phyloP scores from a whole-genome alignment of 2,888 invertebrate genomes.

The Oscheius onirici region DNA sequence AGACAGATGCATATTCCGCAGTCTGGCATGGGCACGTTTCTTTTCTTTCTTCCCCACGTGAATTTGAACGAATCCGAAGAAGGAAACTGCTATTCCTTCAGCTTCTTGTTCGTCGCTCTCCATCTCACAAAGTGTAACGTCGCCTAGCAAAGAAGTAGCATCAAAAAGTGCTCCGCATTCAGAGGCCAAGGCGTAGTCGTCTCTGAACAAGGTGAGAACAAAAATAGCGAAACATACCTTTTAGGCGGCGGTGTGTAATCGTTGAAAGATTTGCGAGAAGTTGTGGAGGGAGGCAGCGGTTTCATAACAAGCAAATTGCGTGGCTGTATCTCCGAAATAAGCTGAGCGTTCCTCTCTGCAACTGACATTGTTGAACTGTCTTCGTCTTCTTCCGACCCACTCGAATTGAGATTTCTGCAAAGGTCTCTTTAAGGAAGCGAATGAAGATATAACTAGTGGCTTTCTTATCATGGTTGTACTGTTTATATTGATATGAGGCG shows the following conservation, averaged over 20 bases:
- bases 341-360: background rate
- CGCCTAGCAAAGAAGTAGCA: background rate
- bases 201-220: background rate
- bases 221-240: background rate
- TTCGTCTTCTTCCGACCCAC: slow-evolving; percentile 12
- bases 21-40: slow-evolving; percentile 38
- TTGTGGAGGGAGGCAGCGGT: background rate
- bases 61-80: slow-evolving; percentile 27
- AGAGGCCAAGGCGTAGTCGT: slow-evolving; percentile 10
- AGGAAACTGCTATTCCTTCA: slow-evolving; percentile 32
- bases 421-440: background rate
- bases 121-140: background rate
- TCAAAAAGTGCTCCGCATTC: slow-evolving; percentile 5
- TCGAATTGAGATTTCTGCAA: background rate
- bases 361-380: background rate
- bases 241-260: slow-evolving; percentile 28
- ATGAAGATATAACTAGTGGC: too few relatives aligned
- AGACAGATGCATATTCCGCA: slow-evolving; percentile 57
- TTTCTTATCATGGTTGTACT: too few relatives aligned
- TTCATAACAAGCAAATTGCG: slow-evolving; percentile 1
- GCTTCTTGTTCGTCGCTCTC: background rate
- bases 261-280: slow-evolving; percentile 20
- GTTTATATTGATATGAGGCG: too few relatives aligned
- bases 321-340: background rate
- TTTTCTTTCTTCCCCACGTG: slow-evolving; percentile 35